A percentile compares a stretch with the other conserved stretches of the same genome.
These are phyloP conservation scores for Centropus bengalensis DNA, from an alignment of 2,113 vertebrate species.

Conservation along the genomic window DNA sequence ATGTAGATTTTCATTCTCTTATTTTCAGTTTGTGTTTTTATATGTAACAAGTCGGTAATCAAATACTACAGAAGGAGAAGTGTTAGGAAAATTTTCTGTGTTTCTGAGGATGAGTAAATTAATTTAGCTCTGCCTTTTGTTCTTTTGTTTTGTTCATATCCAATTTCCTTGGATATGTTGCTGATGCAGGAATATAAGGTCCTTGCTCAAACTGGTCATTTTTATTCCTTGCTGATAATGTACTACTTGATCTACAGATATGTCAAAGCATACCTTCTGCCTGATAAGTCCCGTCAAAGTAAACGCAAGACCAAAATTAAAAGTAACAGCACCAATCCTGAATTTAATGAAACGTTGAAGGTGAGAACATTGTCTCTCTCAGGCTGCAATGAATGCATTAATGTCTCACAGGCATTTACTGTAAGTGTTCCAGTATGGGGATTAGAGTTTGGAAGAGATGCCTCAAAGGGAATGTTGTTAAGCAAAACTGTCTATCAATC, in stretches of 20 bases:
- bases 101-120: not conserved
- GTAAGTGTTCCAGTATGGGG: not conserved
- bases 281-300: constrained; percentile 94
- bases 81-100: not conserved
- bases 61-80: not conserved
- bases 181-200: not conserved
- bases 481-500: not conserved
- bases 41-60: not conserved
- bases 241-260: constrained; percentile 79
- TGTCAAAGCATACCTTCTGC: constrained; percentile 95
- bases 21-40: not conserved
- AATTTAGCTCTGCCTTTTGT: not conserved
- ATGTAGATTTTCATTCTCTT: not conserved
- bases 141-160: no score
- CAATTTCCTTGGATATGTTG: not conserved
- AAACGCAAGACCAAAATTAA: constrained; percentile 98
- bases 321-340: constrained; percentile 89
- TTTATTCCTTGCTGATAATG: not conserved
- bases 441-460: not conserved
- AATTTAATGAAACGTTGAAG: constrained; percentile 93
- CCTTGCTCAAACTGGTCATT: not conserved
- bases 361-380: constrained; percentile 69
- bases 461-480: not conserved
- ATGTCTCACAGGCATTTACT: not conserved
- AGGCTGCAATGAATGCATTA: not conserved